Conservation (phyloP, 2,113 vertebrate species). For the Proterorhinus semilunaris region DNA sequence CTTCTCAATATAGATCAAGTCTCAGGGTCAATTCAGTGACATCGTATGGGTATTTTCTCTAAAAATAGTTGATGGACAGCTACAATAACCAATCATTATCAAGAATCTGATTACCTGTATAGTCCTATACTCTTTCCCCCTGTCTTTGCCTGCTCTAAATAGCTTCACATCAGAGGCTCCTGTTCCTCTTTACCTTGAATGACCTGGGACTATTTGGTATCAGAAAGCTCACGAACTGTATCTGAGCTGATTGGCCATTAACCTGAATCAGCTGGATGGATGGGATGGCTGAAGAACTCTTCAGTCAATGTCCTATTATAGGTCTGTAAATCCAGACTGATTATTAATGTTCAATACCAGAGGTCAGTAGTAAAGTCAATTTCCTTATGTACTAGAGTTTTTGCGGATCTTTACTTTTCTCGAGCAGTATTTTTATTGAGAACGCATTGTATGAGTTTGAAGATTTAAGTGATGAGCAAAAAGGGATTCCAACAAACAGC, state of each 20-base stretch:
- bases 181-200: background rate
- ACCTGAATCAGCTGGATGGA: background rate
- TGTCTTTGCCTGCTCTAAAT: background rate
- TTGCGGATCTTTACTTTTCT: too few relatives aligned
- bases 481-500: too few relatives aligned
- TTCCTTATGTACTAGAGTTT: too few relatives aligned
- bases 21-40: background rate
- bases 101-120: slow-evolving; percentile 1
- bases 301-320: background rate
- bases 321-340: background rate
- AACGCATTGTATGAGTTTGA: too few relatives aligned
- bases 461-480: too few relatives aligned
- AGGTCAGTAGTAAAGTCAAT: too few relatives aligned
- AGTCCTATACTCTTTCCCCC: background rate
- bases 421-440: too few relatives aligned
- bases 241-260: background rate
- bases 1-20: background rate
- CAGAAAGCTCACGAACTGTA: background rate
- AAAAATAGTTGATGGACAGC: background rate
- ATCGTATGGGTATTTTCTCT: background rate
- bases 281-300: background rate
- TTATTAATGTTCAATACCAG: too few relatives aligned
- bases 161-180: background rate
- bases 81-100: background rate
- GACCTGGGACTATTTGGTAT: background rate